These are phyloP conservation scores for Rhynchonycteris naso DNA, from an alignment of 2,797 vertebrate species.

Conservation along the genomic window DNA sequence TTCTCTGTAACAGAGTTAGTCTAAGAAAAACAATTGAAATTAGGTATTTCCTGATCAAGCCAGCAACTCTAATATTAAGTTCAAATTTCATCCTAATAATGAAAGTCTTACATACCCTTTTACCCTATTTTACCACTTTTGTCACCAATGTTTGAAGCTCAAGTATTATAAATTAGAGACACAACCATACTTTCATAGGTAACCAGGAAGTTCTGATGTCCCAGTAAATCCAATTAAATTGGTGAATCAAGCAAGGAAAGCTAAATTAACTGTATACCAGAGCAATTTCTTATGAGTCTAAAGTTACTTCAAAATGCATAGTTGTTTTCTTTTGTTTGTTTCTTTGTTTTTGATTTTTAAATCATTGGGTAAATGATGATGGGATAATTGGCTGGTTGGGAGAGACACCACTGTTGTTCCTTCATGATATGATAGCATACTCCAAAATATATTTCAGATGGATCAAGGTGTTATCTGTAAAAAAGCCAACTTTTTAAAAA, in stretches of 20 bases:
- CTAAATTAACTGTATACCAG: neutral
- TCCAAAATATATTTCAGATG: neutral
- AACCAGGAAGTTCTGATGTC: neutral
- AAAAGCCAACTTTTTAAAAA: neutral
- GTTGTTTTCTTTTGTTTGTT: neutral
- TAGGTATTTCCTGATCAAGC: neutral
- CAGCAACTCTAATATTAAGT: neutral
- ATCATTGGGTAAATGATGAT: neutral
- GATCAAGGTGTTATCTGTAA: neutral
- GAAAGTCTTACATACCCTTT: neutral
- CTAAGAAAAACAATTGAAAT: neutral
- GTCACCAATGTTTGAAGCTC: neutral
- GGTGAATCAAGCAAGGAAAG: neutral
- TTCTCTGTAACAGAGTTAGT: neutral
- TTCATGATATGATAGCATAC: neutral
- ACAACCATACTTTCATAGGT: neutral
- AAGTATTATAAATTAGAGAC: neutral
- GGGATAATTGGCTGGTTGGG: neutral
- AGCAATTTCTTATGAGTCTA: neutral
- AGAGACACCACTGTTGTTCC: neutral
- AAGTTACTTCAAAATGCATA: neutral
- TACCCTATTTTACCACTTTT: neutral
- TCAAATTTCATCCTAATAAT: slow-evolving; percentile 27
- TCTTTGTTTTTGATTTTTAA: neutral
- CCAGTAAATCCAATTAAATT: neutral